Evolutionary conservation across 2,113 vertebrate genomes (phyloP), one percentile per base, ranked within the genome.

Genomic region (Etheostoma cragini): DNA sequence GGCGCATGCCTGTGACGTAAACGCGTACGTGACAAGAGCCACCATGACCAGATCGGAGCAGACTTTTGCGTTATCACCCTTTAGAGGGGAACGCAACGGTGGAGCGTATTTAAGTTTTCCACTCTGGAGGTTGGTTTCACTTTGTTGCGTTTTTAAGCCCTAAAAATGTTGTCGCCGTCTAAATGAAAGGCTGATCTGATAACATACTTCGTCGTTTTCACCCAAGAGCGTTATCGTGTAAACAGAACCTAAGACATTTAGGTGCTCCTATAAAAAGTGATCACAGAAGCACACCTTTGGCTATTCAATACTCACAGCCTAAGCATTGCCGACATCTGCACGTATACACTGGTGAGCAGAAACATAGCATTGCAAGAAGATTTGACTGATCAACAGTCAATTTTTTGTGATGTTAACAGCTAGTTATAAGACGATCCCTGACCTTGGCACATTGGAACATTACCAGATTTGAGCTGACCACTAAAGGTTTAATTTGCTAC

Each of bases 391-490:
- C 70, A 58, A 54, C n/a, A 12, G 26, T 60, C 38, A 22, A 1
- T 42, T 70, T 65, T 72, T 63, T 53, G 16, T 81, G 67, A 73
- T 52, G 33, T 62, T 58, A 75, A 54, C 42, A 62, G 58, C 50
- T 56, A 22, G 17, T 65, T 57, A 14, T 11, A 24, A 56, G 35
- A 14, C 49, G 62, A 58, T 56, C 26, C 35, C 22, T 76, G 84
- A 82, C 70, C 78, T 74, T 17, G 35, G 17, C 56, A 26, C 54
- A 15, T 6, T 22, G 46, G 12, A 74, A 19, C 50, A 38, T 53
- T 80, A 22, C 52, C 54, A 38, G 61, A 73, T 80, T 73, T n/a
- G 46, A 85, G 72, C 72, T 71, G 84, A 64, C 54, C 84, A 71
- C 80, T 58, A 0, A 53, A 30, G 35, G 61, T 78, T 72, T 81